Conservation (phyloP, 2,797 vertebrate genomes). For the Acipenser ruthenus region DNA sequence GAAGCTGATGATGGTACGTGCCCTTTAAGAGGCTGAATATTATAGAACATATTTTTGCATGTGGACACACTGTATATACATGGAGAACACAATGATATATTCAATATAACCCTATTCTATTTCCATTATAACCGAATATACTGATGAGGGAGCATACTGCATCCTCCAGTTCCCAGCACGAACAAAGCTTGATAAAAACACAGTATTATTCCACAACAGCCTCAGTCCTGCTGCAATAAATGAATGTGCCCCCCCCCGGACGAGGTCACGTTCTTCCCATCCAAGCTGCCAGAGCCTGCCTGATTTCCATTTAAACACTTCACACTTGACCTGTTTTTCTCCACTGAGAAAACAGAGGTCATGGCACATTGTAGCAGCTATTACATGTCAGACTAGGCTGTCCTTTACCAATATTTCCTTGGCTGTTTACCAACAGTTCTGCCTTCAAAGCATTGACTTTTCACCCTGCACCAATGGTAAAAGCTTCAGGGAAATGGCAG, state of each 20-base stretch:
- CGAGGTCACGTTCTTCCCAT: neutral
- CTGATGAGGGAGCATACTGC: neutral
- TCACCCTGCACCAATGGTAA: neutral
- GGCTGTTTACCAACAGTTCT: conserved; percentile 16
- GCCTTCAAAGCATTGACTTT: conserved; percentile 9
- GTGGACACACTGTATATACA: no score
- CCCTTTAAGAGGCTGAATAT: no score
- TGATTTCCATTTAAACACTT: conserved; percentile 14
- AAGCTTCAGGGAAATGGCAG: conserved; percentile 6
- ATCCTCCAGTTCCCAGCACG: neutral
- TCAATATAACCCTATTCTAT: no score
- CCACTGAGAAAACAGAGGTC: conserved; percentile 2
- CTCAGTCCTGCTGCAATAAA: neutral
- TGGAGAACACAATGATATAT: no score
- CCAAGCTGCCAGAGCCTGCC: neutral
- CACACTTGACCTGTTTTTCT: conserved; percentile 2
- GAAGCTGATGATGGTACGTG: no score
- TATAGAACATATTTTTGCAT: no score
- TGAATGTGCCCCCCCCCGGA: neutral
- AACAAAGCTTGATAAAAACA: neutral
- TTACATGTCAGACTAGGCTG: conserved; percentile 12
- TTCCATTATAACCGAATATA: no score
- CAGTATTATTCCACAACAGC: no score
- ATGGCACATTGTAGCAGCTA: conserved; percentile 11
- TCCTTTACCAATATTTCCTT: conserved; percentile 19